phyloP scores from a whole-genome alignment of 2,113 vertebrate genomes.

The Orientallactaga bullata region DNA sequence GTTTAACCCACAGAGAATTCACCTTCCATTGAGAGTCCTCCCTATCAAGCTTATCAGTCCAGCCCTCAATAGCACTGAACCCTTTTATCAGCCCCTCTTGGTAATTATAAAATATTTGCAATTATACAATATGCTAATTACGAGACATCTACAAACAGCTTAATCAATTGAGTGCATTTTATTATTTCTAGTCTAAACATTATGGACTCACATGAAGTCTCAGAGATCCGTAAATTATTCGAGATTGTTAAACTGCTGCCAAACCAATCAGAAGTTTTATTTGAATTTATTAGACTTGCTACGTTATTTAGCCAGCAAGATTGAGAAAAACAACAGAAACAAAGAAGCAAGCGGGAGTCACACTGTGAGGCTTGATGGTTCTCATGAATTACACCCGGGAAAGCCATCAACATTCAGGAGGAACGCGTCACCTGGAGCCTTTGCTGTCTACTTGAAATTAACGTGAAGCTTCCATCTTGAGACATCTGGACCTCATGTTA shows the following conservation, averaged over 20 bases:
- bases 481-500: background rate
- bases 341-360: slow-evolving; percentile 69
- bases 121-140: slow-evolving; percentile 88
- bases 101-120: slow-evolving; percentile 88
- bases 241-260: slow-evolving; percentile 84
- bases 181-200: slow-evolving; percentile 88
- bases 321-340: slow-evolving; percentile 81
- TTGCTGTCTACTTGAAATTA: background rate
- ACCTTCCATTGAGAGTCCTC: slow-evolving; percentile 72
- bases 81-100: slow-evolving; percentile 84
- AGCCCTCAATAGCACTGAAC: slow-evolving; percentile 78
- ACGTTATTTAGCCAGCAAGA: slow-evolving; percentile 84
- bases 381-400: slow-evolving; percentile 41
- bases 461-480: background rate
- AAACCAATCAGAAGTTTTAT: slow-evolving; percentile 86
- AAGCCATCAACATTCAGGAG: background rate
- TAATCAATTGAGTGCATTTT: slow-evolving; percentile 89
- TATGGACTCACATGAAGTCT: slow-evolving; percentile 84
- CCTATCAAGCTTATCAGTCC: slow-evolving; percentile 82
- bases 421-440: background rate
- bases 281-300: slow-evolving; percentile 84
- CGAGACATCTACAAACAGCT: slow-evolving; percentile 84
- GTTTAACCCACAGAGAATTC: slow-evolving; percentile 32
- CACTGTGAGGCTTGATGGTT: slow-evolving; percentile 39
- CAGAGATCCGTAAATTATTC: slow-evolving; percentile 86